Base-by-base conservation (phyloP, 2,113 vertebrate species). In the Vulpes ferrilata region DNA sequence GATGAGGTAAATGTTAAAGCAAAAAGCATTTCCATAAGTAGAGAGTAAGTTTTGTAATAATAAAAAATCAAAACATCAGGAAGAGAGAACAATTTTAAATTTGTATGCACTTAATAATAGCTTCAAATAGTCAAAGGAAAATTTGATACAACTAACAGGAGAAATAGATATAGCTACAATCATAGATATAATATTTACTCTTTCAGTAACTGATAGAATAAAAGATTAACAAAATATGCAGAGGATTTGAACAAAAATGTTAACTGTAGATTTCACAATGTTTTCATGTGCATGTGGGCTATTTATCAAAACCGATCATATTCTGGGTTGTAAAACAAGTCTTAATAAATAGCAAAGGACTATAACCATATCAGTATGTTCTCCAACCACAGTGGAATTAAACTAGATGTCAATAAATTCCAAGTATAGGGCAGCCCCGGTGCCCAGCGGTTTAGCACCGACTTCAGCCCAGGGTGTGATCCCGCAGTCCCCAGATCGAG, bases 41-140 rank as follows among this genome's bases (percentile, higher is more conserved):
- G 16, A 38, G 27, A 64, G 16, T 59, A 53, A 65, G 7, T 84
- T 71, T 93, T 38, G 7, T 11, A 27, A 88, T 55, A 20, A 69
- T 69, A 69, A 65, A 43, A 12, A 23, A 12, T 6, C 13, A 17
- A 35, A 27, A 12, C 5, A 73, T 79, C 25, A 23, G 73, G 65
- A 81, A 86, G 17, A 81, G 2, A 27, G 0, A 78, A 76, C 3
- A 53, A 81, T 38, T 90, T 59, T 92, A 64, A 93, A 80, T 74
- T 90, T 93, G 57, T 67, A 53, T 53, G 53, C 0, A 32, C 22
- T 30, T 53, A 80, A 73, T 65, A 81, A 73, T 25, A 84, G 55
- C 22, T 38, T 89, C 62, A 83, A 95, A 64, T 57, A 78, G 22
- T 55, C 67, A 86, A 88, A 83, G 19, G 55, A 86, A 95, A 90